Base-by-base conservation (phyloP, 2,797 vertebrate genomes). In the Pogonophryne albipinna region DNA sequence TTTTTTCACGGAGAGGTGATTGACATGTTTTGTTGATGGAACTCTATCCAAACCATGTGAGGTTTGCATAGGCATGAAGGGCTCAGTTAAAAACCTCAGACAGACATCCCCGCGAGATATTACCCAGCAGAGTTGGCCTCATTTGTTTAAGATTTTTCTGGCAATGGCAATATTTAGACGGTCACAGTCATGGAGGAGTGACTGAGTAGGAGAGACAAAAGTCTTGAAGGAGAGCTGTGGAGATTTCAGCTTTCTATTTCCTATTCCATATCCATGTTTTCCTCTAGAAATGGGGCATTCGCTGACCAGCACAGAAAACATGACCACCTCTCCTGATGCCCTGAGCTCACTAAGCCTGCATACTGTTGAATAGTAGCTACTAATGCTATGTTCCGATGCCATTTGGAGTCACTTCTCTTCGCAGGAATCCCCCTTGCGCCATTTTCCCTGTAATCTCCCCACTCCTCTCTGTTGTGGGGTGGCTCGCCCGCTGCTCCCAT, bases 391-490 rank as follows among this genome's bases (percentile, higher is more conserved):
- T 91, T 93, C 93, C 91, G 87, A 91, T 93, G 91, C 90, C 89
- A 90, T 93, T 91, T 66, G 86, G 94, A 94, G 93, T 94, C 92
- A 92, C 83, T 87, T 80, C 85, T 88, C 81, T 82, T 78, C 65
- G 53, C 78, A 90, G 87, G 87, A 88, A 90, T 90, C 91, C 88
- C 89, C 91, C 83, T 90, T 66, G 70, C 89, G 71, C 91, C 91
- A 91, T 92, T 91, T 90, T 82, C 85, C 87, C 93, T 93, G 90
- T 94, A 94, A 94, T 95, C 94, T 93, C 92, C 86, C 90, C 83
- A 82, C 90, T 92, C 83, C 84, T 90, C 88, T 89, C 82, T 94
- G 92, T 94, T 92, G 84, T 93, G 86, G 89, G 94, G 93, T 92
- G 92, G 91, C 91, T 90, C 87, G 91, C 93, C 92, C 79, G 88